phyloP scores from a whole-genome alignment of 2,888 invertebrate genomes.

The Tenthredo notha region DNA sequence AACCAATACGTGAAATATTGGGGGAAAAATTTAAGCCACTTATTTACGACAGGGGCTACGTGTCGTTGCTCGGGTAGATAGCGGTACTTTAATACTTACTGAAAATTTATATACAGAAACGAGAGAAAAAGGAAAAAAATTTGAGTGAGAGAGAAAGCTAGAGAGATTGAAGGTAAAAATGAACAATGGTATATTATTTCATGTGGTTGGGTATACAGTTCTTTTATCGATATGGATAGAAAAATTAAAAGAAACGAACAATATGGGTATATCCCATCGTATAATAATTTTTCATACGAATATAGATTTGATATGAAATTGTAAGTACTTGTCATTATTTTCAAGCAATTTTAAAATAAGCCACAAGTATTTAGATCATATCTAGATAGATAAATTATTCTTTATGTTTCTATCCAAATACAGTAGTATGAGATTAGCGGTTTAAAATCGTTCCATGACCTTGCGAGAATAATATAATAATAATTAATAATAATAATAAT shows the following conservation, averaged over 20 bases:
- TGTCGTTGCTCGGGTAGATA: constrained; percentile 32
- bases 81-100: constrained; percentile 23
- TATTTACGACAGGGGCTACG: constrained; percentile 26
- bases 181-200: neutral
- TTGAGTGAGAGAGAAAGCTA: neutral
- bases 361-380: constrained; percentile 42
- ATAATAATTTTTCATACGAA: neutral
- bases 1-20: constrained; percentile 41
- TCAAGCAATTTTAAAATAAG: constrained; percentile 1
- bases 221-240: neutral
- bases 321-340: neutral
- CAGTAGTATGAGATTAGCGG: constrained; percentile 19
- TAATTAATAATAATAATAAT: too few relatives aligned
- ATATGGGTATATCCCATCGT: neutral
- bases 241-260: too few relatives aligned
- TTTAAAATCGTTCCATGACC: constrained; percentile 17
- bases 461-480: neutral
- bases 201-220: neutral
- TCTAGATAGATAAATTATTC: neutral
- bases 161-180: neutral
- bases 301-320: neutral
- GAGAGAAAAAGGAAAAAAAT: neutral
- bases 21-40: constrained; percentile 31
- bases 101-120: constrained; percentile 23
- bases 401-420: neutral